Evolutionary conservation across 2,888 invertebrate genomes (phyloP).

Genomic region (Eupithecia insigniata): DNA sequence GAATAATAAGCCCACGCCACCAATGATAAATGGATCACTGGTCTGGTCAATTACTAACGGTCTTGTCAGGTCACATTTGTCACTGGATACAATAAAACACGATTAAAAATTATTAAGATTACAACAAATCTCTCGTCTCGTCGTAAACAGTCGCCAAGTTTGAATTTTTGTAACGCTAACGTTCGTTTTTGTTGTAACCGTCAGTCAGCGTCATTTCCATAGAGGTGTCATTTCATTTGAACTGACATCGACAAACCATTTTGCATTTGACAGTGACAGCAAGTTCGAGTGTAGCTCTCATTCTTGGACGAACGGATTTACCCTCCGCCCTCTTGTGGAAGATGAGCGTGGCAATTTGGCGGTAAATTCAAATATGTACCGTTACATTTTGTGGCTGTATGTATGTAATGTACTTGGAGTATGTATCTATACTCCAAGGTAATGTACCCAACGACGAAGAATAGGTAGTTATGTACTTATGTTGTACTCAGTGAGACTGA

Average conservation of each 20-base stretch:
- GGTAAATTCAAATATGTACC: no score
- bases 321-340: no score
- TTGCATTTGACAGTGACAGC: neutral
- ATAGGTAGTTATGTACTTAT: no score
- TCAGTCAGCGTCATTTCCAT: slow-evolving; percentile 44
- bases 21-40: slow-evolving; percentile 29
- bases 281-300: no score
- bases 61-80: slow-evolving; percentile 42
- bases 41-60: slow-evolving; percentile 46
- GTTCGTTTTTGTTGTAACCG: slow-evolving; percentile 45
- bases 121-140: slow-evolving; percentile 12
- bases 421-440: no score
- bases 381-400: no score
- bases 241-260: neutral
- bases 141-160: slow-evolving; percentile 49
- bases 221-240: neutral
- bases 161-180: slow-evolving; percentile 42
- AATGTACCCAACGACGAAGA: no score
- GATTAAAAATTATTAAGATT: slow-evolving; percentile 8
- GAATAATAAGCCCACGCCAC: slow-evolving; percentile 26
- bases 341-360: no score
- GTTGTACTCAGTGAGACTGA: no score
- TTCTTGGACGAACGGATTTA: no score
- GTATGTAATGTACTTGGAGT: no score
- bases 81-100: slow-evolving; percentile 16